Percentiles rank a stretch among this genome's conserved stretches.
Evolutionary conservation across 1,140 invertebrate genomes (phyloP).

Genomic region (Meloidogyne exigua): DNA sequence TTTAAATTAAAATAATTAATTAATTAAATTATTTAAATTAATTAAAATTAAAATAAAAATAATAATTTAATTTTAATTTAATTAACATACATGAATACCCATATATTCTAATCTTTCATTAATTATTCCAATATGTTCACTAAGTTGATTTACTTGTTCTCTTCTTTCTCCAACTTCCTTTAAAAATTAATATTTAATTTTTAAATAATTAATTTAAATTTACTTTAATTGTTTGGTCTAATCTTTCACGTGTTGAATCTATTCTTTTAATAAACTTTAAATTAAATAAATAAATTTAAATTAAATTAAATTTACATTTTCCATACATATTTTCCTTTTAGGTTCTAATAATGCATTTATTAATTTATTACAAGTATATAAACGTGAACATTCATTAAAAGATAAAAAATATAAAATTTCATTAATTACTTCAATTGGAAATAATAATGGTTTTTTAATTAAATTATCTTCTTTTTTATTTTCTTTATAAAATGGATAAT

Average conservation of each 20-base stretch:
- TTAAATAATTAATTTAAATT: not conserved
- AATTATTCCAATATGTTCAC: conserved; percentile 16
- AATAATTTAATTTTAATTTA: not conserved
- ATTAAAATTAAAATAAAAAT: too few species aligned
- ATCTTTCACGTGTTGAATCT: conserved; percentile 17
- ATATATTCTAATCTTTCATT: conserved; percentile 17
- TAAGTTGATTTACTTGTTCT: conserved; percentile 13
- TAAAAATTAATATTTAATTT: conserved; percentile 2
- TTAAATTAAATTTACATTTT: not conserved
- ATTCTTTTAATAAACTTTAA: conserved; percentile 24
- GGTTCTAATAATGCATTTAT: conserved; percentile 14
- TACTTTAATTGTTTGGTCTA: conserved; percentile 22
- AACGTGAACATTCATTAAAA: not conserved
- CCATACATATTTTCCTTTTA: conserved; percentile 13
- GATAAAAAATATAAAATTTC: conserved; percentile 13
- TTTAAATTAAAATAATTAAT: too few species aligned
- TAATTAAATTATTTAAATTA: too few species aligned
- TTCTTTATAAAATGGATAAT: too few species aligned
- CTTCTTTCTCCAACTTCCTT: conserved; percentile 19
- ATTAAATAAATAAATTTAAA: not conserved
- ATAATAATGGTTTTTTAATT: not conserved
- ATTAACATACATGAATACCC: conserved; percentile 16
- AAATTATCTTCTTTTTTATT: too few species aligned
- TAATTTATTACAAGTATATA: conserved; percentile 11
- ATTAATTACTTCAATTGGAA: not conserved